Base-by-base conservation (phyloP, 2,113 vertebrate species). In the western clawed frog (Xenopus tropicalis) region DNA sequence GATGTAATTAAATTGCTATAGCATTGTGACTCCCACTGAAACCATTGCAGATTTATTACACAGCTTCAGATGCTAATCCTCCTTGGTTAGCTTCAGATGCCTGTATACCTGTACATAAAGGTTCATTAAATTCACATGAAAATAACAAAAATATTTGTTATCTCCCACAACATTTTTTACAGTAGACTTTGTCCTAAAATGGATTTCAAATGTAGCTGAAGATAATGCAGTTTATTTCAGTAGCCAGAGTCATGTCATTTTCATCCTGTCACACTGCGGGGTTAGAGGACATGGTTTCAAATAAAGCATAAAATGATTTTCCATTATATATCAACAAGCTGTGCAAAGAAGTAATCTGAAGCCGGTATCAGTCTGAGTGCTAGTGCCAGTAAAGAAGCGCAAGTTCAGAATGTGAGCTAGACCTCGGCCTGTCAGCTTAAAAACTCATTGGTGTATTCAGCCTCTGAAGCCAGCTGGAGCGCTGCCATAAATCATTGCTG, bases 271-370 rank as follows among this genome's bases (percentile, higher is more conserved):
- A 54, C 52, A 54, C 19, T n/a, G 52, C 3, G 19, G 19, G 46
- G 52, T 54, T 54, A 54, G 19, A 54, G 52, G 52, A 54, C 52
- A 54, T 20, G 52, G 52, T 54, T 54, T 54, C 52, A 54, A 54
- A 54, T 54, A 54, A 54, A 54, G 52, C 16, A n/a, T 54, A n/a
- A 54, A 54, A 54, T 54, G 52, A 54, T 54, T 54, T 54, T 54
- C 19, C 14, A 54, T 54, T 54, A 54, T 54, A 54, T n/a, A 54
- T 54, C 52, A 17, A 54, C 52, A 54, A 54, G 52, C 52, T 17
- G 52, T 54, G 52, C 52, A 54, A 54, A 54, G 52, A 54, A 16
- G 19, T 54, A 54, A 54, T 54, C 52, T 54, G 19, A 9, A 54
- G 52, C 52, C 16, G 7, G 19, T n/a, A 54, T n/a, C 19, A 20